Conservation (phyloP, 2,888 invertebrate genomes). For the Melangyna quadrimaculata region DNA sequence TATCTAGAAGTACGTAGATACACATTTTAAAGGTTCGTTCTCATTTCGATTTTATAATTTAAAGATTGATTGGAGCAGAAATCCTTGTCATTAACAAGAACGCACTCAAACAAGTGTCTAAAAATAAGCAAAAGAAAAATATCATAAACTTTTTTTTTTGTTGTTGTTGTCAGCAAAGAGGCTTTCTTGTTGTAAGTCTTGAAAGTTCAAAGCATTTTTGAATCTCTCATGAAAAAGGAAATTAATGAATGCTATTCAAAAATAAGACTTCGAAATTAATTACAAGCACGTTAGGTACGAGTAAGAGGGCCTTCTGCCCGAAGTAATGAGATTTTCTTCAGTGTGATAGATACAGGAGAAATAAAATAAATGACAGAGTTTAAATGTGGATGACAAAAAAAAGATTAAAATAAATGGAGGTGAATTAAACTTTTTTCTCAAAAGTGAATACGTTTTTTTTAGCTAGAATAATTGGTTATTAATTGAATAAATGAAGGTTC, state of each 20-base stretch:
- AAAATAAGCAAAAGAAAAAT: conserved; percentile 10
- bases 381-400: neutral
- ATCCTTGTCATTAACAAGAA: conserved; percentile 42
- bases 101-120: conserved; percentile 25
- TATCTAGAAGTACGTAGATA: neutral
- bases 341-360: neutral
- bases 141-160: neutral
- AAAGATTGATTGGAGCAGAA: conserved; percentile 46
- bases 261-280: conserved; percentile 46
- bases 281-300: conserved; percentile 2
- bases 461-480: too few species aligned
- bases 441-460: neutral
- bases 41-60: conserved; percentile 53
- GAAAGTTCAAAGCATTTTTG: conserved; percentile 19
- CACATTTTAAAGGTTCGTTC: conserved; percentile 15
- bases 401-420: neutral
- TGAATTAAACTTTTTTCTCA: neutral
- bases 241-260: conserved; percentile 35
- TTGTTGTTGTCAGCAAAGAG: neutral
- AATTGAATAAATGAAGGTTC: too few species aligned
- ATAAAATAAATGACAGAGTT: neutral
- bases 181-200: neutral
- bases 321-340: neutral
- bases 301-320: neutral
- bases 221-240: conserved; percentile 3